Evolutionary conservation across 2,888 invertebrate species (phyloP), one percentile per base, ranked within the genome.

Genomic region (Andrena praecox): DNA sequence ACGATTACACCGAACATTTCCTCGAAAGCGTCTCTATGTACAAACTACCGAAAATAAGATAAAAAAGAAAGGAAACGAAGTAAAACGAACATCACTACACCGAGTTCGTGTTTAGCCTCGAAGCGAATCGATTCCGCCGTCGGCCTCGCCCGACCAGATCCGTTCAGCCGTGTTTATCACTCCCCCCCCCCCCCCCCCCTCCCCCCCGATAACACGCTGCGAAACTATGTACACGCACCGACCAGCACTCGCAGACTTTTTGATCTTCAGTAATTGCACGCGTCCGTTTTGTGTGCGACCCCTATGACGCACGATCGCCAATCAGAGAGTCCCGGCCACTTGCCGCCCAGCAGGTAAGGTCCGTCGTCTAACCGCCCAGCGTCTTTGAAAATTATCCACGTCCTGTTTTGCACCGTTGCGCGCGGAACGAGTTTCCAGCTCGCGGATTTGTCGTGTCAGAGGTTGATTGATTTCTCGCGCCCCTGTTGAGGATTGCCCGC

Each of bases 1-100:
- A 66, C 77, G 71, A 62, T 71, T 68, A 71, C 66, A 56, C 59
- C 80, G 48, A 78, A 29, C 64, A n/a, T 60, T 10, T 33, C 10
- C 67, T 59, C 59, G 35, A 50, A 80, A 83, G 76, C 83, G 64
- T 54, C 73, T 64, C 76, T 86, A 86, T 88, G 74, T 88, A 88
- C 88, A 88, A 33, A 78, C 83, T 86, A 76, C 42, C 5, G 42
- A 16, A 42, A 42, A 42, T 42, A 42, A 42, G 4, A 42, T 16
- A 42, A 42, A 16, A 42, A 42, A 12, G 1, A 42, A 33, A 42
- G 42, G 12, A 5, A 42, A 42, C 60, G 31, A 24, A 66, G 52
- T 0, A 12, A 10, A 54, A 48, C 31, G 29, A 66, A 72, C 86
- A 60, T 70, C 86, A 50, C 79, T 79, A 87, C 69, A 77, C 79